These are phyloP conservation scores for Calidris pygmaea DNA, from an alignment of 2,113 vertebrate genomes.

Conservation along the genomic window DNA sequence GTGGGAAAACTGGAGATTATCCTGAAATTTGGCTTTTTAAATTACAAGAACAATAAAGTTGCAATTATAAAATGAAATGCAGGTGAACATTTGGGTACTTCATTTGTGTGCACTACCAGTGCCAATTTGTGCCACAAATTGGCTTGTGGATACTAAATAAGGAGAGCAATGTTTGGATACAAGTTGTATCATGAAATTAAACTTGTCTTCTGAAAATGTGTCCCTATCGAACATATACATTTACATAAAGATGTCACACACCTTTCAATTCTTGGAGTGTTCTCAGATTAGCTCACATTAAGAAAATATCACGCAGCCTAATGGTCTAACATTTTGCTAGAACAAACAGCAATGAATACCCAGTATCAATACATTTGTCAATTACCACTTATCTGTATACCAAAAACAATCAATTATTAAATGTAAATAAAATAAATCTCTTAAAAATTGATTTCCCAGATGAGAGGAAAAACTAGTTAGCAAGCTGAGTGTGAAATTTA, in stretches of 20 bases:
- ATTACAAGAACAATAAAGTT: neutral
- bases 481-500: conserved; percentile 68
- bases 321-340: neutral
- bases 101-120: neutral
- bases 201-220: neutral
- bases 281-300: neutral
- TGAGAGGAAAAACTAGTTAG: conserved; percentile 61
- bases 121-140: neutral
- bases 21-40: neutral
- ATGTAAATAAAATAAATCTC: conserved; percentile 60
- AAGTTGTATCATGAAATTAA: neutral
- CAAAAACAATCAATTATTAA: conserved; percentile 39
- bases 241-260: neutral
- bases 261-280: neutral
- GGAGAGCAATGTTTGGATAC: neutral
- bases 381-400: conserved; percentile 37
- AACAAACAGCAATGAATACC: neutral
- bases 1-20: neutral
- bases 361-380: conserved; percentile 20
- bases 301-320: neutral
- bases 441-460: conserved; percentile 68
- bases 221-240: neutral
- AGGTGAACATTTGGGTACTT: neutral
- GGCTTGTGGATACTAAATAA: neutral
- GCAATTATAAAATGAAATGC: neutral